A percentile compares a stretch with the other conserved stretches of the same genome.
These are phyloP conservation scores for Tupaia chinensis DNA, from an alignment of 2,113 vertebrate species.

Conservation along the genomic window DNA sequence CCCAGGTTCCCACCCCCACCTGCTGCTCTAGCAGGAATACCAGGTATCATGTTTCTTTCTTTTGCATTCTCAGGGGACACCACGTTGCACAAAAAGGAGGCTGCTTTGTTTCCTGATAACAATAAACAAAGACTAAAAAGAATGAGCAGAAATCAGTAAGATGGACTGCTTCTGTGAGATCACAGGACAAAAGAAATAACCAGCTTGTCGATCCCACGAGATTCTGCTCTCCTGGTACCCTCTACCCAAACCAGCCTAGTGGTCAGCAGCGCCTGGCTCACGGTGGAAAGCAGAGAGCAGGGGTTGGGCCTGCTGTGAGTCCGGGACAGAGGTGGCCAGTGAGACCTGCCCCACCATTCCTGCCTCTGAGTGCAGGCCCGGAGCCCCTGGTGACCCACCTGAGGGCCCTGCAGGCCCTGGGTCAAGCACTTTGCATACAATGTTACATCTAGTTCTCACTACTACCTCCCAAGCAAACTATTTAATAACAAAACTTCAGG, in stretches of 20 bases:
- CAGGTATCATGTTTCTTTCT: not conserved
- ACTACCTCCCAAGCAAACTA: not conserved
- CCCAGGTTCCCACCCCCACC: not conserved
- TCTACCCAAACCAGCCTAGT: not conserved
- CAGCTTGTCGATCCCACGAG: not conserved
- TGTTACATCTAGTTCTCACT: not conserved
- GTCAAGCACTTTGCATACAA: not conserved
- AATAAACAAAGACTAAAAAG: constrained; percentile 25
- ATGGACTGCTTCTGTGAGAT: not conserved
- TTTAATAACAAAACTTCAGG: not conserved
- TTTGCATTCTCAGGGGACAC: constrained; percentile 42
- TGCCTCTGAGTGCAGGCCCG: not conserved
- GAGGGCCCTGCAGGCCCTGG: not conserved
- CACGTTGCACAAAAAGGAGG: not conserved
- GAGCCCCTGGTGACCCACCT: not conserved
- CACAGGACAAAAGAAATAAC: not conserved
- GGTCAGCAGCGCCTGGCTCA: not conserved
- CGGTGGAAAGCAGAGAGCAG: not conserved
- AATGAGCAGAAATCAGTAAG: not conserved
- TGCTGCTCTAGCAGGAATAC: not conserved
- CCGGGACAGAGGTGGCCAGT: not conserved
- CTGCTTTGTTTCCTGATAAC: constrained; percentile 42
- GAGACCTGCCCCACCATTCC: not conserved
- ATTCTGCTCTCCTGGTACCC: not conserved
- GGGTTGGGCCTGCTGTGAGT: not conserved